Evolutionary conservation across 2,113 vertebrate species (phyloP), one percentile per base, ranked within the genome.

Genomic region (Gobiocypris rarus): DNA sequence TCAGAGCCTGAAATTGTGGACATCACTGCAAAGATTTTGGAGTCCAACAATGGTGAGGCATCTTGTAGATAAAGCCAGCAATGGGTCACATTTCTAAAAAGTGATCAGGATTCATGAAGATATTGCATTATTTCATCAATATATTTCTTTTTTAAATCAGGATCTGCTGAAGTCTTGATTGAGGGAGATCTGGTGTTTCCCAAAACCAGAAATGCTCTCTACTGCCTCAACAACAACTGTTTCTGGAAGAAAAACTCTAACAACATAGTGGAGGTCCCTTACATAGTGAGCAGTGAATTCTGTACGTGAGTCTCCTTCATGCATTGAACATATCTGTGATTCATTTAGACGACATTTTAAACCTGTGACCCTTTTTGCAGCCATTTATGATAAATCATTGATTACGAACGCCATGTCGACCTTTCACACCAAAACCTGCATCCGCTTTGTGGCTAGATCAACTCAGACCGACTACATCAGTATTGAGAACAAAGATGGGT

Each of bases 401-500:
- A 91, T 91, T 58, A 9, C 50, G 9, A 74, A 43, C 11, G 89
- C 90, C 84, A 87, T 90, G 63, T 56, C 52, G 0, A 13, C 59
- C 14, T 86, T 85, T 75, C 69, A 26, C 31, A 82, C 3, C n/a
- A 84, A 78, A 83, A 90, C 87, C 84, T 89, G 89, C 82, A 76
- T 90, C 69, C 59, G 71, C 70, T 89, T 90, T 26, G 74, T 89
- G 22, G 28, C 82, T 41, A 85, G 69, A 43, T 56, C 75, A 56
- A n/a, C 7, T 65, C 70, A 90, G 74, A 8, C 41, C 9, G 88
- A 87, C 80, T 90, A 87, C 87, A 43, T 90, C 71, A 87, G 86
- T 61, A 87, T 90, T 52, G 67, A 90, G 79, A 87, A 34, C 83
- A 24, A 5, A 71, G n/a, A 75, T n/a, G 87, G 90, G 89, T 90